Percentiles rank a stretch among this genome's conserved stretches.
These are phyloP conservation scores for Dusona sp. DNA, from an alignment of 2,888 invertebrate genomes.

Conservation along the genomic window DNA sequence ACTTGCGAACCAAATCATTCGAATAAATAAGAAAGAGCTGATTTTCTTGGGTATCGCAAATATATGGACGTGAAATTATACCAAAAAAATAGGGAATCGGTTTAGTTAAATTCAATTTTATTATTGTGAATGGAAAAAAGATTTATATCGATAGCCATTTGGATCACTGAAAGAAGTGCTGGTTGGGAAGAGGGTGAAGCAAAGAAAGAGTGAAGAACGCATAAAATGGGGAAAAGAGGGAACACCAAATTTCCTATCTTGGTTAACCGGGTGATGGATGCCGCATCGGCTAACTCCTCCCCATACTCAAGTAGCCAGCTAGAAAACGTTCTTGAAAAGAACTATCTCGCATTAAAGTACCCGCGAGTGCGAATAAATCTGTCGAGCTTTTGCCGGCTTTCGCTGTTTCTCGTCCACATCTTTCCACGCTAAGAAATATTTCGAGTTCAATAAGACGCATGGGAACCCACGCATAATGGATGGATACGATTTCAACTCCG, in stretches of 20 bases:
- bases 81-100: conserved; percentile 4
- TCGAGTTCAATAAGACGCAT: conserved; percentile 15
- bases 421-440: conserved; percentile 39
- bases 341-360: conserved; percentile 51
- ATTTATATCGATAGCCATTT: conserved; percentile 45
- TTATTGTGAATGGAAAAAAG: conserved; percentile 31
- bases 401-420: conserved; percentile 20
- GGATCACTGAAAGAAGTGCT: conserved; percentile 32
- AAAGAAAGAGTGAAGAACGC: conserved; percentile 20
- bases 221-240: conserved; percentile 27
- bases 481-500: conserved; percentile 16
- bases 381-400: conserved; percentile 52
- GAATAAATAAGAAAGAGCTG: neutral
- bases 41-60: neutral
- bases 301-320: conserved; percentile 41
- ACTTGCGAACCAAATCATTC: neutral
- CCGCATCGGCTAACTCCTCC: conserved; percentile 50
- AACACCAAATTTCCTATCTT: conserved; percentile 41
- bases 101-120: conserved; percentile 32
- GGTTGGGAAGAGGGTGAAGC: neutral
- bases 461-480: conserved; percentile 14
- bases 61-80: neutral
- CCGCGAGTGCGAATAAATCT: conserved; percentile 55
- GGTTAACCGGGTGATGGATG: conserved; percentile 55
- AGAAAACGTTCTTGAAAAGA: conserved; percentile 50